These are phyloP conservation scores for Hirtodrosophila confusa DNA, from an alignment of 2,888 invertebrate species.

Conservation along the genomic window DNA sequence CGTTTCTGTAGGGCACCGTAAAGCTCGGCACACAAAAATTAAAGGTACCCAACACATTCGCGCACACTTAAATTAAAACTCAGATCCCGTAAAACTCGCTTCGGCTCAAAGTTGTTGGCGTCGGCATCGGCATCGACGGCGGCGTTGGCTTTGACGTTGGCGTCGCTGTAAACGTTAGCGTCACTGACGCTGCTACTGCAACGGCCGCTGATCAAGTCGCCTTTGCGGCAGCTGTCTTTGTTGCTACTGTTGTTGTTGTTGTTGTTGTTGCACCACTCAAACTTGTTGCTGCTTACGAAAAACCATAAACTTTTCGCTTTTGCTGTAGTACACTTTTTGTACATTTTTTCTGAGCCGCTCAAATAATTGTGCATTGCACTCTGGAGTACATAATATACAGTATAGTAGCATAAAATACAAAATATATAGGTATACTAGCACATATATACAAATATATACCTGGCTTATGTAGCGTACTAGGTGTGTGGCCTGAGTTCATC, in stretches of 20 bases:
- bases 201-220: conserved; percentile 52
- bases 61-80: conserved; percentile 59
- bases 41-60: conserved; percentile 55
- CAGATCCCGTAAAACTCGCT: conserved; percentile 73
- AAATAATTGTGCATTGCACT: conserved; percentile 69
- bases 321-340: conserved; percentile 39
- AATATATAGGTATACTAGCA: too few relatives aligned
- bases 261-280: conserved; percentile 75
- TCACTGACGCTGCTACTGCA: conserved; percentile 21
- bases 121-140: conserved; percentile 8
- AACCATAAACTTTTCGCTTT: conserved; percentile 57
- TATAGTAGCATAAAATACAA: too few relatives aligned
- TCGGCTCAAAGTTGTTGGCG: conserved; percentile 51
- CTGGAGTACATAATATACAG: conserved; percentile 23
- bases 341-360: conserved; percentile 33
- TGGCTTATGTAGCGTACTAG: conserved; percentile 13
- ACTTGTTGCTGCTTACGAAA: conserved; percentile 69
- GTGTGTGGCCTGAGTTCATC: conserved; percentile 57
- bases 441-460: conserved; percentile 2
- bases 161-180: conserved; percentile 9
- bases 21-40: conserved; percentile 61
- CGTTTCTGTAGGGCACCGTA: conserved; percentile 36
- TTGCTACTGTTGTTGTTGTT: conserved; percentile 29
- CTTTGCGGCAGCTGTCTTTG: conserved; percentile 51
- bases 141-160: not conserved